Base-by-base conservation (phyloP, 2,113 vertebrate species). In the Chionodraco myersi region DNA sequence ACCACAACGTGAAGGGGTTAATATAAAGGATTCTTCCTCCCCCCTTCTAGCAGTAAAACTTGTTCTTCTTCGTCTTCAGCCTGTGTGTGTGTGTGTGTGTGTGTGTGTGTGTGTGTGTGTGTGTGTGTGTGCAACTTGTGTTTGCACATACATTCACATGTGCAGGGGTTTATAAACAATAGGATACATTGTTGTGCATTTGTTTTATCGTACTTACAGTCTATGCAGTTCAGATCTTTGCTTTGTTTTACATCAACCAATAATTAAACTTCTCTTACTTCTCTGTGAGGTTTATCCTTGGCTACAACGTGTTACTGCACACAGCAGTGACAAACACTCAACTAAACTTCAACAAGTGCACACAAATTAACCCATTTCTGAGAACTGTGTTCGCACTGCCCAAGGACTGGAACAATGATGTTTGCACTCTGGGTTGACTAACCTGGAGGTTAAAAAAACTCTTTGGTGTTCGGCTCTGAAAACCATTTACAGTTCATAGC, bases 11-110 rank as follows among this genome's bases (percentile, higher is more conserved):
- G 21, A 91, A 91, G 7, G 91, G 88, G 93, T 93, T 94, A 94
- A 93, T 41, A 89, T 81, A 83, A 90, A 91, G 79, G 79, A 91
- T 89, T 84, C 77, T 89, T 90, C 92, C 88, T 91, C 75, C 89
- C 90, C 90, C 90, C 86, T 89, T 87, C 67, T 86, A 91, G 93
- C 91, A 83, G 94, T 87, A 93, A 90, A 92, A 95, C 95, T 93
- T 78, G 95, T 94, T 95, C 91, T 93, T 91, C 94, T 89, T 93
- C 75, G 85, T 92, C 88, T 89, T 82, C 52, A 67, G 71, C 56
- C 75, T 87, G 82, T 84, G 84, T 87, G 81, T 89, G 74, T 87
- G 79, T 89, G 84, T 83, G 81, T 86, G 78, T 89, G 77, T 87
- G 84, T 61, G 72, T 65, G 47, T 75, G 69, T 66, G 56, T 72